Percentiles rank a stretch among this genome's conserved stretches.
These are phyloP conservation scores for Calyptomena viridis DNA, from an alignment of 2,113 vertebrate genomes.

Conservation along the genomic window DNA sequence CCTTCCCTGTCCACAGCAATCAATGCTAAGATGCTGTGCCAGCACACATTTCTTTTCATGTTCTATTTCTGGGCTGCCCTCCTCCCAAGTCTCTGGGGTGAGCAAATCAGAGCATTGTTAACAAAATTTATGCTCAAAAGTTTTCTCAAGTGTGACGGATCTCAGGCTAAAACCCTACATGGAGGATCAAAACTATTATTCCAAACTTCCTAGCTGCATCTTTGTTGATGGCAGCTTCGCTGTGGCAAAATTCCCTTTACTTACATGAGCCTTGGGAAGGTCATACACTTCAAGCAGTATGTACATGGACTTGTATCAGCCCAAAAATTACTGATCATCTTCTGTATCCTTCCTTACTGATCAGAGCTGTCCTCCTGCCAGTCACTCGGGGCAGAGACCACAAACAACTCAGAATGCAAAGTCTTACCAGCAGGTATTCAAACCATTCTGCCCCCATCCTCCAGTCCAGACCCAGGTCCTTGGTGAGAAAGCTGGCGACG, in stretches of 20 bases:
- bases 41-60: not conserved
- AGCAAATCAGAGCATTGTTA: not conserved
- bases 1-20: not conserved
- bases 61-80: constrained; percentile 1
- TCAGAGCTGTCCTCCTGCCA: not conserved
- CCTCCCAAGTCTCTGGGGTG: not conserved
- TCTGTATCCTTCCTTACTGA: not conserved
- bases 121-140: not conserved
- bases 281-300: not conserved
- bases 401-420: not conserved
- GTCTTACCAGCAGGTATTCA: constrained; percentile 77
- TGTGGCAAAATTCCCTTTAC: not conserved
- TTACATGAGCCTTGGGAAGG: not conserved
- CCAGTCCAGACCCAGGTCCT: constrained; percentile 85
- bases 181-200: not conserved
- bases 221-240: not conserved
- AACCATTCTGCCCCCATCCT: constrained; percentile 87
- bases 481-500: constrained; percentile 84
- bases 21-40: not conserved
- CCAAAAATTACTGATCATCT: not conserved
- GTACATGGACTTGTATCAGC: not conserved
- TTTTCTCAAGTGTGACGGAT: not conserved
- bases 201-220: not conserved
- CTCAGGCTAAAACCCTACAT: not conserved
- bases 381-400: not conserved